Evolutionary conservation across 2,113 vertebrate genomes (phyloP).

Genomic region (Oxyura jamaicensis): DNA sequence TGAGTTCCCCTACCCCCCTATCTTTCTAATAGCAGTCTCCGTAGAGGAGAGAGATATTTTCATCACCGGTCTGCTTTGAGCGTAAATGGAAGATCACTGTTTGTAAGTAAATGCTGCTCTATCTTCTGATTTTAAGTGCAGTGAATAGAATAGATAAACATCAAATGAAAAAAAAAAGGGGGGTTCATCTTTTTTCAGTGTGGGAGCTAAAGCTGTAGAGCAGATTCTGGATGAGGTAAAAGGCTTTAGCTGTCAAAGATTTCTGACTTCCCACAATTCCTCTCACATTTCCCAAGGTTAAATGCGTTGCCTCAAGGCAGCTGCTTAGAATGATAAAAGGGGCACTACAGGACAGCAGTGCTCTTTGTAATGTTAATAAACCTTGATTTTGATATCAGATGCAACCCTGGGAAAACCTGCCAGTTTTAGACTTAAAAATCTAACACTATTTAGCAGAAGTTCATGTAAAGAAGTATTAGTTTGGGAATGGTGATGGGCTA

Average conservation of each 20-base stretch:
- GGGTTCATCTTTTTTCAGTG: slow-evolving; percentile 38
- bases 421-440: slow-evolving; percentile 66
- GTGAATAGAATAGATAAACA: slow-evolving; percentile 72
- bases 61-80: slow-evolving; percentile 7
- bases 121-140: slow-evolving; percentile 42
- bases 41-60: slow-evolving; percentile 8
- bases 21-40: slow-evolving; percentile 33
- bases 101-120: slow-evolving; percentile 47
- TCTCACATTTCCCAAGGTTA: slow-evolving; percentile 85
- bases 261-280: slow-evolving; percentile 77
- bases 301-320: slow-evolving; percentile 79
- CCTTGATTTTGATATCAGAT: slow-evolving; percentile 81
- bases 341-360: slow-evolving; percentile 77
- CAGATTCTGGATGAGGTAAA: slow-evolving; percentile 72
- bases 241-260: slow-evolving; percentile 71
- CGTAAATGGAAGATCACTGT: slow-evolving; percentile 48
- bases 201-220: slow-evolving; percentile 56
- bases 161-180: slow-evolving; percentile 73
- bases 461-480: slow-evolving; percentile 65
- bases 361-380: slow-evolving; percentile 88
- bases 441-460: slow-evolving; percentile 75
- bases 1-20: neutral
- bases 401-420: slow-evolving; percentile 80
- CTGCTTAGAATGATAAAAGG: slow-evolving; percentile 84
- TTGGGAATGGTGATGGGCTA: slow-evolving; percentile 63